These are phyloP conservation scores for Frieseomelitta varia DNA, from an alignment of 1,140 invertebrate genomes.

Conservation along the genomic window DNA sequence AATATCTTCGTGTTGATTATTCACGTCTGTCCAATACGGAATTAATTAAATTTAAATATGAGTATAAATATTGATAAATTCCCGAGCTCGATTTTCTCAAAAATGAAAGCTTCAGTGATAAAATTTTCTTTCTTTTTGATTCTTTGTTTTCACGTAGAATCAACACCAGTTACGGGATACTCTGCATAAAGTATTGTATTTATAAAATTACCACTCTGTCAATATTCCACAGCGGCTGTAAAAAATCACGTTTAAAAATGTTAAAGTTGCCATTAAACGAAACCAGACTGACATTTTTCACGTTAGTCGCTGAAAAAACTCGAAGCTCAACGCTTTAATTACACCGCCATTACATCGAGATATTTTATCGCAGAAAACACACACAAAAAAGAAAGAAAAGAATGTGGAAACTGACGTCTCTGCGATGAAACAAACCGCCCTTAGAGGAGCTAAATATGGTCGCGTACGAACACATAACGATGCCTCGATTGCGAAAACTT, in stretches of 20 bases:
- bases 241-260: slow-evolving; percentile 24
- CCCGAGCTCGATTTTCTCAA: no score
- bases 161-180: no score
- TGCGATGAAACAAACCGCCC: neutral
- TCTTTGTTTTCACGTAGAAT: no score
- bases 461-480: neutral
- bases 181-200: neutral
- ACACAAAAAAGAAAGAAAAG: neutral
- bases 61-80: no score
- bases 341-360: neutral
- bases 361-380: neutral
- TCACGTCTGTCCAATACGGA: no score
- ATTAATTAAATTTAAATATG: no score
- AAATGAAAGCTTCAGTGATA: no score
- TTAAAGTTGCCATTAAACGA: slow-evolving; percentile 20
- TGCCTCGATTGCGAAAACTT: slow-evolving; percentile 45
- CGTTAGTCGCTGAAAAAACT: slow-evolving; percentile 13
- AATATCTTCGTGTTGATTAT: no score
- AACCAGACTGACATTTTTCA: slow-evolving; percentile 31
- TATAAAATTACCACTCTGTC: neutral
- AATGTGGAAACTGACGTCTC: neutral
- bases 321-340: slow-evolving; percentile 21
- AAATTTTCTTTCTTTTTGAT: no score
- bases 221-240: neutral
- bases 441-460: neutral